Percentiles rank a stretch among this genome's conserved stretches.
These are phyloP conservation scores for Morpho deidamia DNA, from an alignment of 2,888 invertebrate species.

Conservation along the genomic window DNA sequence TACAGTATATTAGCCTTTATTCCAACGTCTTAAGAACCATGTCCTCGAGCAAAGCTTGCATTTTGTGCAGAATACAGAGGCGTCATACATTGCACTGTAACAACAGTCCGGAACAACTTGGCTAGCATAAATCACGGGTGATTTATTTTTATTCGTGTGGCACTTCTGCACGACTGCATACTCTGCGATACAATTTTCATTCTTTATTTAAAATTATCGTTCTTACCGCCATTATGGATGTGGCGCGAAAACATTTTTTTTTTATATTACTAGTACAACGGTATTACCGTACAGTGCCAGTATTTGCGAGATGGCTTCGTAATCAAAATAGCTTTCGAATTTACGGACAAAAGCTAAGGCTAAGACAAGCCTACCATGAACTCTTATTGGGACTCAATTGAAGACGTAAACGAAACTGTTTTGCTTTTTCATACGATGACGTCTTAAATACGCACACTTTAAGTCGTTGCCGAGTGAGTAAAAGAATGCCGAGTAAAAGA, in stretches of 20 bases:
- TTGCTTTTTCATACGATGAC: too few relatives aligned
- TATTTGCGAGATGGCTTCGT: too few relatives aligned
- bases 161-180: conserved; percentile 34
- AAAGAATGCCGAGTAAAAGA: too few relatives aligned
- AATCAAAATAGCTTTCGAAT: too few relatives aligned
- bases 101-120: conserved; percentile 36
- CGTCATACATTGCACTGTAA: conserved; percentile 23
- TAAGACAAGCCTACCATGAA: too few relatives aligned
- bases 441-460: too few relatives aligned
- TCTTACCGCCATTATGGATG: conserved; percentile 23
- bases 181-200: conserved; percentile 41
- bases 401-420: too few relatives aligned
- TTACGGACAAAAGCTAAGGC: too few relatives aligned
- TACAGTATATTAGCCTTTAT: not conserved
- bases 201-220: conserved; percentile 55
- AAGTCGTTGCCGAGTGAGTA: too few relatives aligned
- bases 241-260: not conserved
- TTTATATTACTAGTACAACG: too few relatives aligned
- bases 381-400: too few relatives aligned
- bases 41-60: conserved; percentile 6
- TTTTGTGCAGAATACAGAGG: conserved; percentile 15
- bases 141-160: conserved; percentile 75
- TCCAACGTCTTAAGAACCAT: conserved; percentile 1
- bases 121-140: conserved; percentile 68
- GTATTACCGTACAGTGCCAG: too few relatives aligned